Percentiles rank a stretch among this genome's conserved stretches.
Conservation (phyloP, 1,140 invertebrate species). For the Drosophila micromelanica region DNA sequence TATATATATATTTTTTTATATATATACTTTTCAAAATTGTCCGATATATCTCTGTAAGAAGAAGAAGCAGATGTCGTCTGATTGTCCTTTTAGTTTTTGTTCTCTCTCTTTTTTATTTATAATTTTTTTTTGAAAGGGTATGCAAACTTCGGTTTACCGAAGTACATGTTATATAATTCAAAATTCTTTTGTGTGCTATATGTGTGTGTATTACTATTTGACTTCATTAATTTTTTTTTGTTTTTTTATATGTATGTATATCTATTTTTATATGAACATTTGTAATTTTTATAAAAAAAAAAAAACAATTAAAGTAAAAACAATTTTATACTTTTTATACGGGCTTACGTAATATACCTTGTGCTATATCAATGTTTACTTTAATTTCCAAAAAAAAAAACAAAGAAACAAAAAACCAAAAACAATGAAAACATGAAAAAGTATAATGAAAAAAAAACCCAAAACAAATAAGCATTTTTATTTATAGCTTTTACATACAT, state of each 20-base stretch:
- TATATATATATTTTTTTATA: too few species aligned
- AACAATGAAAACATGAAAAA: constrained; percentile 1
- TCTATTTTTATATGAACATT: constrained; percentile 80
- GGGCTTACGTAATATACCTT: constrained; percentile 73
- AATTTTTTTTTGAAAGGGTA: constrained; percentile 20
- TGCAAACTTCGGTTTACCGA: constrained; percentile 34
- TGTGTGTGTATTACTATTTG: constrained; percentile 68
- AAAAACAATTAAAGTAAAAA: constrained; percentile 55
- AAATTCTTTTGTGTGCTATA: constrained; percentile 16
- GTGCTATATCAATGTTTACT: constrained; percentile 73
- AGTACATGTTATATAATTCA: constrained; percentile 3
- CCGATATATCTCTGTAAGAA: too few species aligned
- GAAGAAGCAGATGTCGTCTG: too few species aligned
- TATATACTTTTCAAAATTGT: too few species aligned
- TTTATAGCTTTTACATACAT: constrained; percentile 33
- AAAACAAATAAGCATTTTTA: constrained; percentile 61
- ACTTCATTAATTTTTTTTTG: constrained; percentile 48
- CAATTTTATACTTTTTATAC: constrained; percentile 81
- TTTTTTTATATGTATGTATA: constrained; percentile 69
- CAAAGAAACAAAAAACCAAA: constrained; percentile 22
- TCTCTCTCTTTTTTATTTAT: too few species aligned
- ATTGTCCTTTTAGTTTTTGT: too few species aligned
- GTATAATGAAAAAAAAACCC: constrained; percentile 21
- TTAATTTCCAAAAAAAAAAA: constrained; percentile 54
- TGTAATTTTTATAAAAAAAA: constrained; percentile 74